A percentile compares a stretch with the other conserved stretches of the same genome.
Evolutionary conservation across 2,113 vertebrate species (phyloP).

Genomic region (Peromyscus californicus): DNA sequence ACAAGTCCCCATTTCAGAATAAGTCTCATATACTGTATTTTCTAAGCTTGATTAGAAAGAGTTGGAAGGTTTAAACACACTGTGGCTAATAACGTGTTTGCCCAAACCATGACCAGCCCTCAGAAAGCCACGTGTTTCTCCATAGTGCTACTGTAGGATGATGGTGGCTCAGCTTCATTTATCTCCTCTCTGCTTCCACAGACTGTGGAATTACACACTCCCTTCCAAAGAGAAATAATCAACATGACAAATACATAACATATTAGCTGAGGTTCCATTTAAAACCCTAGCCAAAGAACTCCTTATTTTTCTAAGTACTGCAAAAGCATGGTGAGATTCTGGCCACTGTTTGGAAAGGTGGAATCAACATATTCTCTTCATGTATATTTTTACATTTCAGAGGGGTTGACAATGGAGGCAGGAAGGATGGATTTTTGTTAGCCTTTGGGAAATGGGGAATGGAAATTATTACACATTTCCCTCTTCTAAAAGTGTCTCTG

Average conservation of each 20-base stretch:
- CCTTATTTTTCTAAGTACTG: slow-evolving; percentile 40
- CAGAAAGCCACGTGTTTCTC: neutral
- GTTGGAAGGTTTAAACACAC: neutral
- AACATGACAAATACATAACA: neutral
- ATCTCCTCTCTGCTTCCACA: neutral
- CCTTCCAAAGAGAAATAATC: slow-evolving; percentile 39
- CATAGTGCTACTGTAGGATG: fast-evolving
- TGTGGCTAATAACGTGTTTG: neutral
- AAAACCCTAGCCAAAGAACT: slow-evolving; percentile 24
- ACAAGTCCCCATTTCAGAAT: neutral
- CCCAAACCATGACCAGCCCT: neutral
- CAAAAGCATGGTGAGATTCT: neutral
- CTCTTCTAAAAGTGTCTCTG: slow-evolving; percentile 2
- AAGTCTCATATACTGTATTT: neutral
- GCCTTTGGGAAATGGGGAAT: slow-evolving; percentile 40
- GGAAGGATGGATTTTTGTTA: neutral
- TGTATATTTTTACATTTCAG: slow-evolving; percentile 69
- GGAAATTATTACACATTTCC: neutral
- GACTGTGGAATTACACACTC: neutral
- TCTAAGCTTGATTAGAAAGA: neutral
- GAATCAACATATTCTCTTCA: neutral
- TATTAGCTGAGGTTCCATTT: neutral
- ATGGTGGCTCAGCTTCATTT: neutral
- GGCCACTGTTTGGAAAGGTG: slow-evolving; percentile 32
- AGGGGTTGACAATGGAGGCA: neutral